Base-by-base conservation (phyloP, 2,113 vertebrate genomes). In the Myocastor coypus region DNA sequence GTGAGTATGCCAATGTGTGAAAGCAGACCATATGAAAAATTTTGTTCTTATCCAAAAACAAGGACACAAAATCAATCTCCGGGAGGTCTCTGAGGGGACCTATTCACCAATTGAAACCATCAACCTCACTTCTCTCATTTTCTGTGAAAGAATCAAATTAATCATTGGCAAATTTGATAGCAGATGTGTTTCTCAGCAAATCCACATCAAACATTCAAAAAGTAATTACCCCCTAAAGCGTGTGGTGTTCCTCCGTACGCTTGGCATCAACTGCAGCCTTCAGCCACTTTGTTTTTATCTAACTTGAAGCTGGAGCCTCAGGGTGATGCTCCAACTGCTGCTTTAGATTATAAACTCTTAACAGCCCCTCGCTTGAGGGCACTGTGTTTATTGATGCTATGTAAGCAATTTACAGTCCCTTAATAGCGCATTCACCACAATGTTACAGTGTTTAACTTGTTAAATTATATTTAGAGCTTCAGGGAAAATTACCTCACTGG, bases 291-390 rank as follows among this genome's bases (percentile, higher is more conserved):
- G 98, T 95, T 98, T 98, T 98, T 98, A 98, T 97, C 98, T 98
- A 96, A 97, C 88, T 0, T 73, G 97, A 97, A 98, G 98, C 83
- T 95, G 96, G 97, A 96, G 87, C 96, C 96, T 94, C 32, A 0
- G 96, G 96, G 97, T 98, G 97, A 71, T 97, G 96, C 98, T 98
- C 96, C 97, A 98, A 98, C 92, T 97, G 96, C 94, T 98, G 98
- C 97, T 98, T 98, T 98, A 97, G 98, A 98, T 98, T 97, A 97
- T 95, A 98, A 98, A 97, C 93, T 97, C 98, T 97, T 98, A 98
- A 98, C 97, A 97, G 97, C 90, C 7, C 42, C 97, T 98, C 80
- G 97, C 97, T 97, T 59, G 97, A 98, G 97, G 96, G 97, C 98
- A 95, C 94, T 83, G 83, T 94, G 97, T 97, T 98, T 98, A 98